A percentile compares a stretch with the other conserved stretches of the same genome.
These are phyloP conservation scores for Metacarcinus magister DNA, from an alignment of 2,888 invertebrate genomes.

Conservation along the genomic window DNA sequence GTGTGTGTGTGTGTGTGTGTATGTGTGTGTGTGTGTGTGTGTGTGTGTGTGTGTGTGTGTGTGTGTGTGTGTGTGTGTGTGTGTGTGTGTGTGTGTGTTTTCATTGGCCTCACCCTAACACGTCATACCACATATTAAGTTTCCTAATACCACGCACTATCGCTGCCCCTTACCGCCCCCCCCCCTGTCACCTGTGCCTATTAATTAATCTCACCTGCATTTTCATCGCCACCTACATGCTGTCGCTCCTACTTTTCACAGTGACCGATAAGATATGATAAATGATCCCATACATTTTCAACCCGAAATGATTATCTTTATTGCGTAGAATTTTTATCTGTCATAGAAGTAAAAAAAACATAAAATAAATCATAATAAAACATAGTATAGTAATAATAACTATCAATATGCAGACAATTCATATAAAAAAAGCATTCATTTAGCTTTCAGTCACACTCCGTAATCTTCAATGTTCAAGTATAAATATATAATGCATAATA, in stretches of 20 bases:
- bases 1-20: background rate
- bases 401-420: background rate
- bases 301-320: background rate
- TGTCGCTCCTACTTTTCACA: background rate
- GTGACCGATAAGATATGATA: background rate
- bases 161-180: background rate
- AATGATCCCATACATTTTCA: background rate
- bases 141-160: background rate
- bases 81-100: too few species aligned
- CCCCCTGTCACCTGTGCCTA: background rate
- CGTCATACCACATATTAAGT: background rate
- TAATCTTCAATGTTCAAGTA: background rate
- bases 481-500: background rate
- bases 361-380: background rate
- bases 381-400: background rate
- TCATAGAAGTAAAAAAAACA: background rate
- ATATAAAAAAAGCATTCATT: background rate
- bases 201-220: slow-evolving; percentile 11
- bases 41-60: too few species aligned
- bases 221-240: background rate
- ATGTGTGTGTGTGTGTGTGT: too few species aligned
- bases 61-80: too few species aligned
- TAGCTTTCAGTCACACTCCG: background rate
- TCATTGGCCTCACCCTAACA: too few species aligned
- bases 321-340: background rate